Base-by-base conservation (phyloP, 2,113 vertebrate genomes). In the Brachyhypopomus gauderio region DNA sequence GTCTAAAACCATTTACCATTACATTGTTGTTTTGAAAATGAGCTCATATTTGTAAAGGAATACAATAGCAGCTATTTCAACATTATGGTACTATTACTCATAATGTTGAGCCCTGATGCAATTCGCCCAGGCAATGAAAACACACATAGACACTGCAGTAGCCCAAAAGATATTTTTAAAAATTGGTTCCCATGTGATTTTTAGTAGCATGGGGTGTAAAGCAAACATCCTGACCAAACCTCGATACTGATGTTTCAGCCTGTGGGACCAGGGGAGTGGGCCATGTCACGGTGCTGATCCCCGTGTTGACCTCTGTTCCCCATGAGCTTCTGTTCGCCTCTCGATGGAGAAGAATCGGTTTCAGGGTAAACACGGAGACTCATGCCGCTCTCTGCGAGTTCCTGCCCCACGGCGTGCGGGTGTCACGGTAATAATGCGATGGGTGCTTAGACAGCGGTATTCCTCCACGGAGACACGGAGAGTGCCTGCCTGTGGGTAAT, bases 271-370 rank as follows among this genome's bases (percentile, higher is more conserved):
- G 9, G 19, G 38, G 56, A 41, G 20, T 30, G 20, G 5, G 20
- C 9, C 27, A 20, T 8, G 56, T 48, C 4, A 4, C 19, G 23
- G 22, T 52, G 36, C 20, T 56, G 45, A 74, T 25, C 45, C 6
- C n/a, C 12, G 22, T 78, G 70, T 78, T 79, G 69, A 75, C 59
- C 77, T 74, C 62, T n/a, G 38, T 11, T 6, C 34, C 25, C n/a
- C 69, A 64, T 77, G 25, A 72, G 69, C 36, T 79, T 72, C 75
- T 78, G 75, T 58, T n/a, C 25, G 59, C 36, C 55, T 34, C 70
- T 83, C 30, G 48, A 72, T 67, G 27, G 22, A 83, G 66, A 83
- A 66, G 48, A 82, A 72, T 71, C 58, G 4, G n/a, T 77, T 77
- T 77, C 56, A 34, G 34, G 36, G n/a, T 63, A 73, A 63, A 72